Conservation (phyloP, 1,140 invertebrate species). For the Thalassaphorura encarpata region DNA sequence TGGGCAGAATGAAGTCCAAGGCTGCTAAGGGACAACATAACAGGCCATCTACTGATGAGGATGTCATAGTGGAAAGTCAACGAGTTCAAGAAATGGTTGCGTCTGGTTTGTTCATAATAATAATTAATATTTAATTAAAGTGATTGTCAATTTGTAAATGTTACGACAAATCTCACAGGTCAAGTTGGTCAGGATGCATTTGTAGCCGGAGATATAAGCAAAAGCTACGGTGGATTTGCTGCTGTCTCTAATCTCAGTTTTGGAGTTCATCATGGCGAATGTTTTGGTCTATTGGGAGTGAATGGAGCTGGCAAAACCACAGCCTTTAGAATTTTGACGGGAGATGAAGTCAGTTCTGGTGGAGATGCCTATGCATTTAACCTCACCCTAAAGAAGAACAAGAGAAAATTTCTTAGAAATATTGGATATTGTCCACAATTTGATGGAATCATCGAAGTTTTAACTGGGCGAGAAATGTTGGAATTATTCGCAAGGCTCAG, state of each 20-base stretch:
- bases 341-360: slow-evolving; percentile 40
- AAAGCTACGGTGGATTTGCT: slow-evolving; percentile 3
- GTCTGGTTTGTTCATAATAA: no score
- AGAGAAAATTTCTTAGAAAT: slow-evolving; percentile 34
- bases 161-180: no score
- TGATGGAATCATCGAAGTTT: slow-evolving; percentile 48
- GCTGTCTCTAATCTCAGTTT: neutral
- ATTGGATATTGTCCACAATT: slow-evolving; percentile 45
- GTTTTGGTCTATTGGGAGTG: slow-evolving; percentile 42
- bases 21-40: neutral
- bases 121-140: no score
- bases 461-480: slow-evolving; percentile 48
- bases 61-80: slow-evolving; percentile 1
- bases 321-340: slow-evolving; percentile 45
- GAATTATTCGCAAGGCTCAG: slow-evolving; percentile 45
- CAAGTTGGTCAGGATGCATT: neutral
- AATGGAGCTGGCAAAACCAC: slow-evolving; percentile 39
- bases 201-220: neutral
- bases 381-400: slow-evolving; percentile 37
- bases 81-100: neutral
- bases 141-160: no score
- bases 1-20: neutral
- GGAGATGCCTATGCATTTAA: slow-evolving; percentile 46
- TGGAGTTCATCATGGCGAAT: slow-evolving; percentile 37
- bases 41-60: neutral